These are phyloP conservation scores for Autographa gamma DNA, from an alignment of 2,888 invertebrate species.

Conservation along the genomic window DNA sequence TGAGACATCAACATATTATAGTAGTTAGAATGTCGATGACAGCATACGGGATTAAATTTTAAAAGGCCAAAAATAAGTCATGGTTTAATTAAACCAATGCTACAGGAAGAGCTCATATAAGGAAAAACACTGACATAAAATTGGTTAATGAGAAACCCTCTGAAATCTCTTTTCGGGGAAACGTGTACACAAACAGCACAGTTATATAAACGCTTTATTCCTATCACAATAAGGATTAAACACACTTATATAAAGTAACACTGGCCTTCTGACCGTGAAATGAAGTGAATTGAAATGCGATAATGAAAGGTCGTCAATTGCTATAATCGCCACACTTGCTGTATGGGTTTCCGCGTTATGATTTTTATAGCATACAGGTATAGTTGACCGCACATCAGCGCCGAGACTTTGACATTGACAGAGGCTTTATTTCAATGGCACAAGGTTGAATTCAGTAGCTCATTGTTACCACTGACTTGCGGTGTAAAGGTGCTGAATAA, in stretches of 20 bases:
- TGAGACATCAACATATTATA: background rate
- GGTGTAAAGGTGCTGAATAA: background rate
- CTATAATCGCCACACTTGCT: conserved; percentile 7
- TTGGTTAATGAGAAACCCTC: background rate
- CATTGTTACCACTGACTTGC: background rate
- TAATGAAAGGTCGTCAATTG: conserved; percentile 9
- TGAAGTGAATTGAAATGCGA: conserved; percentile 8
- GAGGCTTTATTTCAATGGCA: background rate
- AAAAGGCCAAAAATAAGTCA: too few species aligned
- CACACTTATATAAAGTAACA: conserved; percentile 8
- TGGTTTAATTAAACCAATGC: background rate
- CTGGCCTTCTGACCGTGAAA: conserved; percentile 7
- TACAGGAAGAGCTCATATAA: background rate
- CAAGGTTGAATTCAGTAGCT: background rate
- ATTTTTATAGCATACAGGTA: conserved; percentile 1
- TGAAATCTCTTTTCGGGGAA: background rate
- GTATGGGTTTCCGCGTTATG: conserved; percentile 8
- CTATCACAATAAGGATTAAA: conserved; percentile 5
- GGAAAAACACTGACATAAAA: background rate
- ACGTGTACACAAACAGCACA: background rate
- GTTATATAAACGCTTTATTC: background rate
- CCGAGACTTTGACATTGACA: background rate
- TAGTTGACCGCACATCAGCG: background rate
- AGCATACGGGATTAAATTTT: too few species aligned
- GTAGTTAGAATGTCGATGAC: background rate